Conservation (phyloP, 2,797 vertebrate species). For the Channa striata region DNA sequence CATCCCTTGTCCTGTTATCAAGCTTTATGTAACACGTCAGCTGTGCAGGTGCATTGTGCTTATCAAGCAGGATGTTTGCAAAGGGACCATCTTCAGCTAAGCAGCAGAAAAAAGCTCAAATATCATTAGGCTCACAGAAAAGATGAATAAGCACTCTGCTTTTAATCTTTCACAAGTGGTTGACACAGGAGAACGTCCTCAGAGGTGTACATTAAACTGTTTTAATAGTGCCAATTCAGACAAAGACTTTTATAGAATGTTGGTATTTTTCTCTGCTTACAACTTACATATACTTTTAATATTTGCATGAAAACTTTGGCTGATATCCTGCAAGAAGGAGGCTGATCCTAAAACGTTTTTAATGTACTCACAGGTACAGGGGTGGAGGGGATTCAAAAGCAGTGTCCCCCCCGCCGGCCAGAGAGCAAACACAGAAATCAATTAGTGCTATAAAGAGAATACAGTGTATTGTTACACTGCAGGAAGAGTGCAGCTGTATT, state of each 20-base stretch:
- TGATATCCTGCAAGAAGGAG: conserved; percentile 14
- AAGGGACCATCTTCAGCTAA: conserved; percentile 29
- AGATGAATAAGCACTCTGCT: conserved; percentile 37
- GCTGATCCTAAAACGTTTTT: conserved; percentile 9
- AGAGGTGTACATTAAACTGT: conserved; percentile 17
- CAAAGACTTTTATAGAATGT: conserved; percentile 5
- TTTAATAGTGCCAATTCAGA: conserved; percentile 18
- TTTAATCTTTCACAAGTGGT: conserved; percentile 43
- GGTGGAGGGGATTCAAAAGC: conserved; percentile 17
- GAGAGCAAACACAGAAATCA: conserved; percentile 37
- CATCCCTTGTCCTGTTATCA: conserved; percentile 23
- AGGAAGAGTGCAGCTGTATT: conserved; percentile 10
- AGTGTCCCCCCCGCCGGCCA: conserved; percentile 37
- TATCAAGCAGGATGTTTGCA: conserved; percentile 7
- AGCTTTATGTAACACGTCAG: conserved; percentile 18
- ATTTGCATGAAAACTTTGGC: not conserved
- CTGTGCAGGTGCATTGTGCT: conserved; percentile 23
- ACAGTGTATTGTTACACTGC: conserved; percentile 10
- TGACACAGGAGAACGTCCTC: not conserved
- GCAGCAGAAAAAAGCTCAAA: conserved; percentile 8
- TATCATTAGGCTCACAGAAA: conserved; percentile 27
- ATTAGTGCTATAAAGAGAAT: conserved; percentile 32
- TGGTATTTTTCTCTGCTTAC: conserved; percentile 8
- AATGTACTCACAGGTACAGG: conserved; percentile 12
- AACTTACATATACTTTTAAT: conserved; percentile 4